Base-by-base conservation (phyloP, 2,113 vertebrate genomes). In the Poecilia latipinna region DNA sequence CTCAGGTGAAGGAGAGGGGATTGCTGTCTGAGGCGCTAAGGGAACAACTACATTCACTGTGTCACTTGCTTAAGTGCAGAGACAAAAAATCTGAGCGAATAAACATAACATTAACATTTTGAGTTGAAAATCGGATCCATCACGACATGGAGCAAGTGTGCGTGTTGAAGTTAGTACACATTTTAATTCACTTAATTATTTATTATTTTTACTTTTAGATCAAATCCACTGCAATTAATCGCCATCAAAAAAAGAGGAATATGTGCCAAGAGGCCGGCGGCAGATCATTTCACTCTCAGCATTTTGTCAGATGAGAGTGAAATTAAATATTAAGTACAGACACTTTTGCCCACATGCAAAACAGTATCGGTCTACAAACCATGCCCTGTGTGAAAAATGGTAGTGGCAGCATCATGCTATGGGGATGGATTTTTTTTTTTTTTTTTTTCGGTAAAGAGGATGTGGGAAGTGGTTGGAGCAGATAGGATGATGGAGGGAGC, bases 1-100 rank as follows among this genome's bases (percentile, higher is more conserved):
- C 83, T 86, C 85, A 92, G 93, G 92, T 94, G 91, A 92, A 94
- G 92, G 89, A 90, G 92, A 93, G 86, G 82, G 78, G 87, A 91
- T 82, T 83, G 87, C 85, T 90, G 78, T 79, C 63, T 75, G 74
- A 91, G 74, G 82, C 77, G 70, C 72, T n/a, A n/a, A 73, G 63
- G 44, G 77, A 74, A 69, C 22, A 31, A 51, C 54, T 42, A 32
- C 61, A 61, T 78, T 68, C 74, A 82, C 15, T 73, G 3, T 44
- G 74, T 66, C 54, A 80, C 48, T 12, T 4, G 31, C 13, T 31
- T 79, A 65, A 65, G 74, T 44, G 13, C 29, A 31, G 42, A 66
- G 15, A 11, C 31, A 65, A 35, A 78, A 31, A 73, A 44, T 61
- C 26, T 12, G 1, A 68, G 44, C 31, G 72, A 3, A 44, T 32